Base-by-base conservation (phyloP, 2,888 invertebrate genomes). In the Hedychridium roseum region DNA sequence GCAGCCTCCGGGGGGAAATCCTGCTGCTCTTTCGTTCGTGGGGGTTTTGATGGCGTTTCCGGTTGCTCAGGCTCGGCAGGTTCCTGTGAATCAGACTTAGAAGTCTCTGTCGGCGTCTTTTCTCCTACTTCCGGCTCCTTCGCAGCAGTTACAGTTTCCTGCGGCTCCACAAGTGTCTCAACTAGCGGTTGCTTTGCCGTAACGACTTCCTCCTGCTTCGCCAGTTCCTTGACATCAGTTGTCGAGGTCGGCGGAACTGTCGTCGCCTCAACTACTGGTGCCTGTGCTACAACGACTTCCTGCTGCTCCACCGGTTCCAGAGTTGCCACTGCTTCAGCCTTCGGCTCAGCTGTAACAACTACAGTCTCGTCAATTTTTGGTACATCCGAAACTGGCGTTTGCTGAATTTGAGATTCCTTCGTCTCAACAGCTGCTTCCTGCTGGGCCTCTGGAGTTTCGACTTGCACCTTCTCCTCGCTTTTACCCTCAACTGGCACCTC, bases 11-110 rank as follows among this genome's bases (percentile, higher is more conserved):
- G 66, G 7, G 71, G 70, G n/a, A n/a, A n/a, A n/a, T n/a, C n/a
- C n/a, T n/a, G 75, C 72, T 11, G 71, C 57, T n/a, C n/a, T 44
- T 68, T 72, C 3, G 44, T 72, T 16, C 74, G 57, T 12, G 64
- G 72, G 18, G 77, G 73, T 2, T 73, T 74, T 11, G 53, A 57
- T 11, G 76, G 69, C 28, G 68, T 57, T 38, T 53, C 55, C 6
- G 57, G 4, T 23, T 23, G 23, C 5, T 5, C 5, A 23, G 23
- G 5, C 9, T 6, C 23, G 18, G 20, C n/a, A n/a, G n/a, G n/a
- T n/a, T n/a, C n/a, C n/a, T n/a, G n/a, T n/a, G n/a, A n/a, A n/a
- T n/a, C n/a, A n/a, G n/a, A n/a, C n/a, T n/a, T n/a, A n/a, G n/a
- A n/a, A n/a, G n/a, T n/a, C n/a, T n/a, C n/a, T n/a, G n/a, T n/a